These are phyloP conservation scores for Trachelus stipa DNA, from an alignment of 2,888 invertebrate species.

Conservation along the genomic window DNA sequence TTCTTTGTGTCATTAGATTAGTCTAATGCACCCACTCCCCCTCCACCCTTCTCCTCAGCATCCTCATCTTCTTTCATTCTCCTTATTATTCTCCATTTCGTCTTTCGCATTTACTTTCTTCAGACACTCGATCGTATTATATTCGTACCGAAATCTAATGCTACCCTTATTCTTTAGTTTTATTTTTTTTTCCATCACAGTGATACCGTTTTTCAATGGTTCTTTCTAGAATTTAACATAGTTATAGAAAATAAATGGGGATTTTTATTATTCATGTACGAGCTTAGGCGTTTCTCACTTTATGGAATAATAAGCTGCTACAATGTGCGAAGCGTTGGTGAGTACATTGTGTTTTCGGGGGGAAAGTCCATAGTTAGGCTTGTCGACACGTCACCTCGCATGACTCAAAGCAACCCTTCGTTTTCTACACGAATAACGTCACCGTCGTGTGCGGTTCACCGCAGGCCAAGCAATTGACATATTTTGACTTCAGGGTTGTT, in stretches of 20 bases:
- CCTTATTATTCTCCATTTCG: slow-evolving; percentile 19
- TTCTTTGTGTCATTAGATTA: slow-evolving; percentile 52
- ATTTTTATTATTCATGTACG: background rate
- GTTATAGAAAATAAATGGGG: background rate
- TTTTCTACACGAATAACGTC: slow-evolving; percentile 25
- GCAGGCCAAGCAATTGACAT: slow-evolving; percentile 59
- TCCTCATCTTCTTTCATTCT: slow-evolving; percentile 22
- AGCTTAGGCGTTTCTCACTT: background rate
- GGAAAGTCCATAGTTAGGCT: slow-evolving; percentile 33
- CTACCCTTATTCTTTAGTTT: background rate
- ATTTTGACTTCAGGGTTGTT: slow-evolving; percentile 53
- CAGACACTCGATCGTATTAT: background rate
- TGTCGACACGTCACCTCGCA: slow-evolving; percentile 63
- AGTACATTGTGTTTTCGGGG: background rate
- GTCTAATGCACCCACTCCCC: slow-evolving; percentile 50
- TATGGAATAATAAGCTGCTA: background rate
- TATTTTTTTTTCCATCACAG: background rate
- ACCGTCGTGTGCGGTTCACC: slow-evolving; percentile 52
- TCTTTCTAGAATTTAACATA: background rate
- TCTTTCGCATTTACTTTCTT: slow-evolving; percentile 8
- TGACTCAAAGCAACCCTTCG: slow-evolving; percentile 50
- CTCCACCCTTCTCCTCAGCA: background rate
- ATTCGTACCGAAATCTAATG: background rate
- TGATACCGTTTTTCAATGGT: background rate
- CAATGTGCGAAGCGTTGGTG: too few species aligned